Evolutionary conservation across 2,888 invertebrate species (phyloP).

Genomic region (Willowsia nigromaculata): DNA sequence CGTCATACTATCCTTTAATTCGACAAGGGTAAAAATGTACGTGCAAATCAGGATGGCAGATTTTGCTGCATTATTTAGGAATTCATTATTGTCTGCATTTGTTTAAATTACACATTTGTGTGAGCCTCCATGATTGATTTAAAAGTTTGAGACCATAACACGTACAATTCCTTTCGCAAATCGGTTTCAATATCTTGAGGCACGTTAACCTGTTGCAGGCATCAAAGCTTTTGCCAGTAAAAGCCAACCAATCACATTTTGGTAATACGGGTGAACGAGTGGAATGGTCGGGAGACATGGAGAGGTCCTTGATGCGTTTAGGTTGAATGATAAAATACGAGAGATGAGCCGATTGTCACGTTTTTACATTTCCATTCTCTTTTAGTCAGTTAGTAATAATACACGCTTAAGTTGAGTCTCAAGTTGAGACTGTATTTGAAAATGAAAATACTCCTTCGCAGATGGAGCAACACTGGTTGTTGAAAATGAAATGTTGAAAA

Average conservation of each 20-base stretch:
- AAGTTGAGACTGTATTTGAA: too few relatives aligned
- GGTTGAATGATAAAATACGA: neutral
- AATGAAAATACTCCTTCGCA: too few relatives aligned
- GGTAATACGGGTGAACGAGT: slow-evolving; percentile 1
- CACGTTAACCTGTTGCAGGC: neutral
- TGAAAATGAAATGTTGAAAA: slow-evolving; percentile 15
- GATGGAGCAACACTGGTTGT: neutral
- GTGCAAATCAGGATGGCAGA: neutral
- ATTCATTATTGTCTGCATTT: neutral
- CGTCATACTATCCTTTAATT: neutral
- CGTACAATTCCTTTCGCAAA: neutral
- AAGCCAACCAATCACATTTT: slow-evolving; percentile 39
- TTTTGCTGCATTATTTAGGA: neutral
- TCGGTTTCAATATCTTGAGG: neutral
- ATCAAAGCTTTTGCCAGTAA: neutral
- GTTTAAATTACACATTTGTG: neutral
- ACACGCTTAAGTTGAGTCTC: too few relatives aligned
- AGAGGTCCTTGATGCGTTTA: neutral
- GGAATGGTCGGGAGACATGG: too few relatives aligned
- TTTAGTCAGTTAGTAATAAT: too few relatives aligned
- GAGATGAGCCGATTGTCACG: slow-evolving; percentile 9
- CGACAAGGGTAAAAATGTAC: neutral
- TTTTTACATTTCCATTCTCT: neutral
- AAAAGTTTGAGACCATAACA: neutral
- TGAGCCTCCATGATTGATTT: slow-evolving; percentile 9